Evolutionary conservation across 2,797 vertebrate species (phyloP), one percentile per base, ranked within the genome.

Genomic region (Pipistrellus kuhlii): DNA sequence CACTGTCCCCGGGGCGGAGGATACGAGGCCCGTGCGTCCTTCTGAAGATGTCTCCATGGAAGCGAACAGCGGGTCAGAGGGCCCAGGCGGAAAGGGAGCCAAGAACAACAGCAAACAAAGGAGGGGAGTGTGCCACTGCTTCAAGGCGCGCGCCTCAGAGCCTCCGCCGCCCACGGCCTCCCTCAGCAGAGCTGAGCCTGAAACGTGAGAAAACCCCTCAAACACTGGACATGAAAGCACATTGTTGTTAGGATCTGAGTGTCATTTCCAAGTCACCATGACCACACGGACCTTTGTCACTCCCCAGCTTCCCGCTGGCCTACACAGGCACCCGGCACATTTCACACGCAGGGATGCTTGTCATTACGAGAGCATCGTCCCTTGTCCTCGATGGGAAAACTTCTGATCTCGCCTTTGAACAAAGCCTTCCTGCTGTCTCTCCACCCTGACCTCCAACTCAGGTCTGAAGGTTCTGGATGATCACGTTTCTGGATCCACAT

Each of bases 381-480:
- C 38, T 30, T 6, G 21, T 38, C 64, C 64, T n/a, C 8, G 7
- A 0, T 7, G 0, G 3, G 38, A 11, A 73, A n/a, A 1, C 8
- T 5, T 53, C 41, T 8, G 3, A 2, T 64, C 8, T 73, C 38
- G 14, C 75, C 41, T 76, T 80, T 80, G 72, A 32, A 75, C 11
- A 7, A 66, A 41, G 15, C 18, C 32, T 32, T 84, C 3, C 14
- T 7, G 57, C 1, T 48, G 5, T 51, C 46, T 73, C 27, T 35
- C 13, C 27, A 23, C 18, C 7, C 46, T 46, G 62, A 78, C n/a
- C 46, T 72, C 10, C 76, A 77, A 17, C 11, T 59, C 23, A 46
- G 30, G 15, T 27, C 46, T 30, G 17, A 83, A 77, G 30, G 82
- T 62, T 46, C 53, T 23, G 6, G 46, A 41, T 77, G 69, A 73